These are phyloP conservation scores for Neodiprion fabricii DNA, from an alignment of 1,140 invertebrate genomes.

Conservation along the genomic window DNA sequence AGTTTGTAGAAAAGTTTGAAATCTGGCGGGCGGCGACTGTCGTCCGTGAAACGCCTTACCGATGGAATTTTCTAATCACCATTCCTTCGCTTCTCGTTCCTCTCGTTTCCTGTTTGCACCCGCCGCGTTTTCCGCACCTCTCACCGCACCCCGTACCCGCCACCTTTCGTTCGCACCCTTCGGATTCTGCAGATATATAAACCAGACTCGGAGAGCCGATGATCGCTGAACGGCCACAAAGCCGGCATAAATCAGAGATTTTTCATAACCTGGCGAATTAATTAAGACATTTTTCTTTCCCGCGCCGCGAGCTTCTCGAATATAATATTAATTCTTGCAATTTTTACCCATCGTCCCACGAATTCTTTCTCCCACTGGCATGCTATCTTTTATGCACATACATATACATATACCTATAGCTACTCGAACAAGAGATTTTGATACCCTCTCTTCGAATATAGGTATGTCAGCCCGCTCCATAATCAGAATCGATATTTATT, in stretches of 20 bases:
- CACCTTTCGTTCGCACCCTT: background rate
- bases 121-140: background rate
- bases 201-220: background rate
- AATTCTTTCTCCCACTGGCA: no score
- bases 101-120: background rate
- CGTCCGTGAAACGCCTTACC: slow-evolving; percentile 12
- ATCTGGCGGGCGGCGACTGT: background rate
- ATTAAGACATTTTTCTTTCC: slow-evolving; percentile 39
- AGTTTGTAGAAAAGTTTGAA: background rate
- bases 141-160: slow-evolving; percentile 27
- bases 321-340: background rate
- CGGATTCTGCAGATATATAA: background rate
- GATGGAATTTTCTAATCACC: slow-evolving; percentile 58
- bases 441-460: background rate
- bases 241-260: slow-evolving; percentile 37
- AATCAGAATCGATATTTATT: slow-evolving; percentile 25
- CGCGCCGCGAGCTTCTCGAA: background rate
- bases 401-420: no score
- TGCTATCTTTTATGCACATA: no score
- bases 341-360: background rate
- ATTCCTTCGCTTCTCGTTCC: slow-evolving; percentile 38
- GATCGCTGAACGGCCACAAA: background rate
- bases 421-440: background rate
- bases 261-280: slow-evolving; percentile 40
- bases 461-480: background rate